phyloP scores from a whole-genome alignment of 2,888 invertebrate species.

The Thumatha senex region DNA sequence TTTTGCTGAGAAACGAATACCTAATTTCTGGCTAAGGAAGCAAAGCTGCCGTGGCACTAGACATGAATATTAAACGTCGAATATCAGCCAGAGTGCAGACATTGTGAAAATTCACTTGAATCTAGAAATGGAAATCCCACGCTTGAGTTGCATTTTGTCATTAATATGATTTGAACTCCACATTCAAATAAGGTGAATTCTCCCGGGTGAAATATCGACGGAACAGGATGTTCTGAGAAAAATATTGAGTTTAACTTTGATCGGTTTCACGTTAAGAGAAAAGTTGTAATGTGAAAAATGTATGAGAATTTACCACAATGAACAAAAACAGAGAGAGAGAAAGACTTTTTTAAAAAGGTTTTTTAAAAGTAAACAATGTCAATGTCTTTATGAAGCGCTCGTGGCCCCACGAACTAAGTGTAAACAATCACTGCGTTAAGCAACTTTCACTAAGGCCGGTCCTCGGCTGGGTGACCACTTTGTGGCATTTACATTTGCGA shows the following conservation, averaged over 20 bases:
- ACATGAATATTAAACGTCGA: conserved; percentile 72
- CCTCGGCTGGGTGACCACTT: too few species aligned
- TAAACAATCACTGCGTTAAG: too few species aligned
- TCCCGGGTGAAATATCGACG: conserved; percentile 6
- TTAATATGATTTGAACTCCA: conserved; percentile 67
- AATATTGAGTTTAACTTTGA: conserved; percentile 19
- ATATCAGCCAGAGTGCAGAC: conserved; percentile 66
- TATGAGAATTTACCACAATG: too few species aligned
- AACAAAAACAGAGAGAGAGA: too few species aligned
- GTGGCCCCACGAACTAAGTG: too few species aligned
- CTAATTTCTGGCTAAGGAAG: conserved; percentile 66
- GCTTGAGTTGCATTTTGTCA: conserved; percentile 67
- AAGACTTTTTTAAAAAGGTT: too few species aligned
- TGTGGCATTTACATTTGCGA: too few species aligned
- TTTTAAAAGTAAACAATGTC: too few species aligned
- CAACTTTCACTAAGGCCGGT: too few species aligned
- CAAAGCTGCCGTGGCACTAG: conserved; percentile 55
- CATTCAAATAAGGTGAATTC: conserved; percentile 46
- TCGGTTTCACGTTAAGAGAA: conserved; percentile 13
- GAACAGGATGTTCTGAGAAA: not conserved
- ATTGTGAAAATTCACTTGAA: conserved; percentile 65
- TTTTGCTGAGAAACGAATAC: conserved; percentile 60
- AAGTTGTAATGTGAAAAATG: conserved; percentile 13
- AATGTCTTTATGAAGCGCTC: too few species aligned
- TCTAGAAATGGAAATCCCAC: conserved; percentile 68